Conservation (phyloP, 2,797 vertebrate genomes). For the Sebastes taczanowskii region DNA sequence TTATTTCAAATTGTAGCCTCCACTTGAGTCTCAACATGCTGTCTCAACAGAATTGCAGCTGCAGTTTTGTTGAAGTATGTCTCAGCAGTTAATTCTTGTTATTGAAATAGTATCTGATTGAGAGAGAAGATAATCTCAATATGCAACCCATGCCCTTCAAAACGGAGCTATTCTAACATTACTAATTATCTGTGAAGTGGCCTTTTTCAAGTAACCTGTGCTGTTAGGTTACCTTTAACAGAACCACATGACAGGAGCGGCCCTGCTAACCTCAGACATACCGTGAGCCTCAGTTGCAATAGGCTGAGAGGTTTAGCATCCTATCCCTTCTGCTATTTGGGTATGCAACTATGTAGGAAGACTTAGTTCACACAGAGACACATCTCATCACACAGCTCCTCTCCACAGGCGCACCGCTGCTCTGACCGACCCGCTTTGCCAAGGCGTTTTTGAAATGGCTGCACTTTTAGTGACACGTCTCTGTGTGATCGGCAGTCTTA, state of each 20-base stretch:
- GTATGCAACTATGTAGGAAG: not conserved
- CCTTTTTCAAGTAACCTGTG: not conserved
- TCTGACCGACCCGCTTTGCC: no score
- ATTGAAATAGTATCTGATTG: not conserved
- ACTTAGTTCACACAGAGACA: no score
- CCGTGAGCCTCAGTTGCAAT: not conserved
- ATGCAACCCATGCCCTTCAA: not conserved
- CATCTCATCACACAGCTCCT: no score
- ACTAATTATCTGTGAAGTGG: not conserved
- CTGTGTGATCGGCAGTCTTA: not conserved
- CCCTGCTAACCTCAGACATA: not conserved
- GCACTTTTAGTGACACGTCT: no score
- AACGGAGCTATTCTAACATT: not conserved
- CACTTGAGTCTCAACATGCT: not conserved
- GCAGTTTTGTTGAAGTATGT: not conserved
- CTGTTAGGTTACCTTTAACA: no score
- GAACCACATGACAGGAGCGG: not conserved
- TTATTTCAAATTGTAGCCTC: not conserved
- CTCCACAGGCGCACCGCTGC: no score
- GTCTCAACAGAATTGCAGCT: conserved; percentile 1
- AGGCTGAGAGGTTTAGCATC: not conserved
- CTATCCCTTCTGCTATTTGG: not conserved
- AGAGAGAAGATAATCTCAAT: not conserved
- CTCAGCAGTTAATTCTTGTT: not conserved
- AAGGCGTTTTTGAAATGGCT: no score